phyloP scores from a whole-genome alignment of 2,888 invertebrate genomes.

The Euclidia mi region DNA sequence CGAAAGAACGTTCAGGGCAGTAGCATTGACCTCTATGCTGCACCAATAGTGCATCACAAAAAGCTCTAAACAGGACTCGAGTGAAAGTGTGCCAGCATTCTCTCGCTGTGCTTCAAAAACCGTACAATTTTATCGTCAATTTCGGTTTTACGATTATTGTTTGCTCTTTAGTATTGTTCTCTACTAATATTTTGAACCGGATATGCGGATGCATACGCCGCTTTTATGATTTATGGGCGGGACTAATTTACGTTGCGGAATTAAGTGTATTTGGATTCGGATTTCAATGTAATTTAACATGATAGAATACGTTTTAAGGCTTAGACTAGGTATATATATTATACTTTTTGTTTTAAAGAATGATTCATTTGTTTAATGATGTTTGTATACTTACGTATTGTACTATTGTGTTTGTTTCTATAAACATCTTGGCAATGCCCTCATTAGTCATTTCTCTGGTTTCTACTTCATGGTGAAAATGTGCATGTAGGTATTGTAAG shows the following conservation, averaged over 20 bases:
- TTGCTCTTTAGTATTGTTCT: slow-evolving; percentile 9
- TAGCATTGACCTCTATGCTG: slow-evolving; percentile 20
- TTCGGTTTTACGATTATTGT: slow-evolving; percentile 34
- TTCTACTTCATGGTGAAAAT: too few relatives aligned
- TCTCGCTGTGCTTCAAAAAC: slow-evolving; percentile 20
- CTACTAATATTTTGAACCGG: slow-evolving; percentile 3
- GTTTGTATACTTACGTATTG: too few relatives aligned
- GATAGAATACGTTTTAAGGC: too few relatives aligned
- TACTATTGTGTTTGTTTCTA: too few relatives aligned
- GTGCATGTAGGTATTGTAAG: too few relatives aligned
- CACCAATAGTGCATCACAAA: slow-evolving; percentile 35
- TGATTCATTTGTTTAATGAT: too few relatives aligned
- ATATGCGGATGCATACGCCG: neutral
- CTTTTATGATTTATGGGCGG: neutral
- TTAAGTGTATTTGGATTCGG: neutral
- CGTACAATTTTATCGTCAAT: slow-evolving; percentile 37
- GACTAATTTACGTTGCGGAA: neutral
- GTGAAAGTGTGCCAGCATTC: slow-evolving; percentile 36
- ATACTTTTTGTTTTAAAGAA: too few relatives aligned
- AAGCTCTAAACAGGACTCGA: slow-evolving; percentile 35
- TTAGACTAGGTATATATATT: too few relatives aligned
- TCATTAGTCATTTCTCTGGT: too few relatives aligned
- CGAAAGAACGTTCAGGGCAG: slow-evolving; percentile 9
- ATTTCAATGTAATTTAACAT: neutral
- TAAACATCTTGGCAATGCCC: too few relatives aligned